Base-by-base conservation (phyloP, 1,140 invertebrate genomes). In the Archegozetes longisetosus region DNA sequence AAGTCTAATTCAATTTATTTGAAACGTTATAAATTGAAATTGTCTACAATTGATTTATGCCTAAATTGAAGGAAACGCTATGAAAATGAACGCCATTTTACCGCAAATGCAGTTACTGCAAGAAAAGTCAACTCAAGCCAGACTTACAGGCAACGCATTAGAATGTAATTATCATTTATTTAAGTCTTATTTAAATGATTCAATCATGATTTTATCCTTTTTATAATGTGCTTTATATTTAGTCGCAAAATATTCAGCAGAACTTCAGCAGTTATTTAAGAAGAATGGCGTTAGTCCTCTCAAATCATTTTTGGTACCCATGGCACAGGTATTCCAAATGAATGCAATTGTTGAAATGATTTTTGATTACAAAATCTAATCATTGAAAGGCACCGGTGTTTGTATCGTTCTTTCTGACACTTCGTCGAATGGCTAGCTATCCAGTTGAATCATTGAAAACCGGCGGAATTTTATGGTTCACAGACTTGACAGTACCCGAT, bases 391-490 rank as follows among this genome's bases (percentile, higher is more conserved):
- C 32, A 12, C 90, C 91, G 0, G 69, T 96, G 4, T 96, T 97
- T 70, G 72, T 96, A 46, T 91, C 90, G 6, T 85, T 92, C 69
- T 96, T 94, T 68, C 76, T 88, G 68, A 88, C 80, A 0, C 70
- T 97, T 13, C 76, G 85, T 68, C 63, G 68, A 68, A 94, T 97
- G 89, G 80, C 88, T 0, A 84, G 83, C 67, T 74, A 83, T 12
- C 92, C 90, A 1, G 82, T 97, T 13, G 85, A 88, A 57, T 90
- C 87, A 70, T 78, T 98, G 77, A 80, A 80, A 62, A 73, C 77
- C 23, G 94, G 93, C n/a, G 95, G 95, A 2, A 61, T 91, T 0
- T 82, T 77, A 55, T 99, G 94, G 94, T 93, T 98, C 70, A 76
- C 77, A 0, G 89, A 99, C 78, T 77, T 99, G 14, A 92, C 89